phyloP scores from a whole-genome alignment of 1,140 invertebrate species.

The Euwallacea fornicatus region DNA sequence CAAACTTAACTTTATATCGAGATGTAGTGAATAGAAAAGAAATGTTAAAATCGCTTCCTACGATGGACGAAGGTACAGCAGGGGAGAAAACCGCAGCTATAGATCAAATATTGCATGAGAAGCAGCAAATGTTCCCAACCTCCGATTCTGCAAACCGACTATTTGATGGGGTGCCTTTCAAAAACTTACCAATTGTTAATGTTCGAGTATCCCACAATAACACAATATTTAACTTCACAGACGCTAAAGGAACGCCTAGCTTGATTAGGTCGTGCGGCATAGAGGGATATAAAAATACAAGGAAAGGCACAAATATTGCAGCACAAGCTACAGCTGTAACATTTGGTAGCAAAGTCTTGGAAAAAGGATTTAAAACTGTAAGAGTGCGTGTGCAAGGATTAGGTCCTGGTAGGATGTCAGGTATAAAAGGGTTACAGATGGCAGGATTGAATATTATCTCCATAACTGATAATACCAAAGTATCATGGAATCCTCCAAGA shows the following conservation, averaged over 20 bases:
- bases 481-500: conserved; percentile 65
- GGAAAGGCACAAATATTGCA: conserved; percentile 94
- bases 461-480: conserved; percentile 83
- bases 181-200: conserved; percentile 79
- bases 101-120: conserved; percentile 56
- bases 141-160: conserved; percentile 68
- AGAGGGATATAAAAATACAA: conserved; percentile 93
- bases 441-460: conserved; percentile 86
- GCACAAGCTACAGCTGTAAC: conserved; percentile 89
- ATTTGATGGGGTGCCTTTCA: conserved; percentile 78
- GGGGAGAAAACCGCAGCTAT: conserved; percentile 67
- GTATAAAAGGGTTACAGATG: conserved; percentile 92
- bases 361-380: conserved; percentile 71
- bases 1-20: conserved; percentile 17
- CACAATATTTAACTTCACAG: conserved; percentile 77
- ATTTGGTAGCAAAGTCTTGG: conserved; percentile 68
- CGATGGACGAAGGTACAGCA: conserved; percentile 66
- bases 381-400: conserved; percentile 77
- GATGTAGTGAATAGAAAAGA: conserved; percentile 62
- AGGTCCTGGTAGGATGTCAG: conserved; percentile 84
- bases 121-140: conserved; percentile 70
- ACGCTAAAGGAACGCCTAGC: conserved; percentile 64
- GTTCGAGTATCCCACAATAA: conserved; percentile 84
- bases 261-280: conserved; percentile 75
- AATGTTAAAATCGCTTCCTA: conserved; percentile 60